phyloP scores from a whole-genome alignment of 2,888 invertebrate genomes.

The Amphipyra berbera region DNA sequence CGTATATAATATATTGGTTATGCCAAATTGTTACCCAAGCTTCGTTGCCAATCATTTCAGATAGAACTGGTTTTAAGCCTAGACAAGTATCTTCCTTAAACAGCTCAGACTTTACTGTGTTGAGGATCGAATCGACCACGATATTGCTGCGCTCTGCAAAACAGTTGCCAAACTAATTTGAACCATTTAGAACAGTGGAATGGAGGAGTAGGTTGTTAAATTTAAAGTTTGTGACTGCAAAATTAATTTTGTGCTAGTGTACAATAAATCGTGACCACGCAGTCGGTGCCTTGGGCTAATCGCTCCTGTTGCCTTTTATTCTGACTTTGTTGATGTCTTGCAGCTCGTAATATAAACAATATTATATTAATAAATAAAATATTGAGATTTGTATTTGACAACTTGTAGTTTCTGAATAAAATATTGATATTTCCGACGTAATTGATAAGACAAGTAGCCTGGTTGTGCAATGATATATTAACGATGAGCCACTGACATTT shows the following conservation, averaged over 20 bases:
- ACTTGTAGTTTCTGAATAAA: conserved; percentile 26
- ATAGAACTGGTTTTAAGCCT: conserved; percentile 71
- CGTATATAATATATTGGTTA: conserved; percentile 17
- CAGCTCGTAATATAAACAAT: conserved; percentile 43
- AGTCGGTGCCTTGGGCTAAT: conserved; percentile 80
- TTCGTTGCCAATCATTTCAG: conserved; percentile 64
- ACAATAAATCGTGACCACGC: conserved; percentile 85
- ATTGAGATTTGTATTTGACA: conserved; percentile 29
- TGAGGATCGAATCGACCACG: conserved; percentile 55
- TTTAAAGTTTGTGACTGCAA: conserved; percentile 63
- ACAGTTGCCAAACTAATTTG: conserved; percentile 57
- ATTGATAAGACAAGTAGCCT: conserved; percentile 30
- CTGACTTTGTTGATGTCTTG: conserved; percentile 67
- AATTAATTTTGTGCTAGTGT: conserved; percentile 71
- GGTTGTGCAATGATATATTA: conserved; percentile 17
- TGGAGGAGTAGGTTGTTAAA: conserved; percentile 62
- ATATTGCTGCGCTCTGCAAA: conserved; percentile 52
- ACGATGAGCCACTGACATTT: conserved; percentile 31
- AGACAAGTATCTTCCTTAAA: conserved; percentile 84
- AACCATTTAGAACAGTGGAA: conserved; percentile 57
- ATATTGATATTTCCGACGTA: conserved; percentile 16
- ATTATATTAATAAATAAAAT: conserved; percentile 32
- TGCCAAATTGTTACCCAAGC: conserved; percentile 33
- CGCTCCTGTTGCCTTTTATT: conserved; percentile 85
- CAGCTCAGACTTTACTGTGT: conserved; percentile 76